These are phyloP conservation scores for Luehdorfia chinensis DNA, from an alignment of 1,140 invertebrate species.

Conservation along the genomic window DNA sequence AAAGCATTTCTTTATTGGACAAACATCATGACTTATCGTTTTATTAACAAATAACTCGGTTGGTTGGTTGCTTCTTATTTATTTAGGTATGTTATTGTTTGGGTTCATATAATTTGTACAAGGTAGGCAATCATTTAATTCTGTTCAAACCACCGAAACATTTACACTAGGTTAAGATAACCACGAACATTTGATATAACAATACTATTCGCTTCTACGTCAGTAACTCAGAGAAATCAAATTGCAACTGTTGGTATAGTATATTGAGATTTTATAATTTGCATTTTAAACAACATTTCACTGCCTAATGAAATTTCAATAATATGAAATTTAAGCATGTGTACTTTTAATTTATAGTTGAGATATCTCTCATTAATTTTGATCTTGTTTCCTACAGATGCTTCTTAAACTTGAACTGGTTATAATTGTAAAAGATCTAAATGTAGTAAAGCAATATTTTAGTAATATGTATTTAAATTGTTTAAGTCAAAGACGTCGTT, in stretches of 20 bases:
- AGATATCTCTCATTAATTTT: too few species aligned
- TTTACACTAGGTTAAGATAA: conserved; percentile 12
- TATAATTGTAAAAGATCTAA: too few species aligned
- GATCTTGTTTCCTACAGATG: too few species aligned
- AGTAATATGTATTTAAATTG: too few species aligned
- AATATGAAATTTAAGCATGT: too few species aligned
- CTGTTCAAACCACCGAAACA: conserved; percentile 9
- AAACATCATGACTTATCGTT: conserved; percentile 59
- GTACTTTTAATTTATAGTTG: too few species aligned
- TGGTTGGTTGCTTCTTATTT: conserved; percentile 2
- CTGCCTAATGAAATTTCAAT: not conserved
- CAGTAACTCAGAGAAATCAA: conserved; percentile 1
- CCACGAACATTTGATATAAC: conserved; percentile 3
- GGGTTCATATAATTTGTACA: conserved; percentile 11
- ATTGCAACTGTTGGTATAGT: not conserved
- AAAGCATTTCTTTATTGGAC: conserved; percentile 66
- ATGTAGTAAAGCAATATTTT: too few species aligned
- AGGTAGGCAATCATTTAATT: conserved; percentile 9
- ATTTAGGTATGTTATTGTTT: conserved; percentile 13
- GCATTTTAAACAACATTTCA: not conserved
- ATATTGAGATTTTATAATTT: too few species aligned
- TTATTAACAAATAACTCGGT: conserved; percentile 51
- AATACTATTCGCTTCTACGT: conserved; percentile 4
- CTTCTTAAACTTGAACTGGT: too few species aligned
- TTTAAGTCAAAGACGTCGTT: too few species aligned